Evolutionary conservation across 2,113 vertebrate species (phyloP), one percentile per base, ranked within the genome.

Genomic region (Heterocephalus glaber): DNA sequence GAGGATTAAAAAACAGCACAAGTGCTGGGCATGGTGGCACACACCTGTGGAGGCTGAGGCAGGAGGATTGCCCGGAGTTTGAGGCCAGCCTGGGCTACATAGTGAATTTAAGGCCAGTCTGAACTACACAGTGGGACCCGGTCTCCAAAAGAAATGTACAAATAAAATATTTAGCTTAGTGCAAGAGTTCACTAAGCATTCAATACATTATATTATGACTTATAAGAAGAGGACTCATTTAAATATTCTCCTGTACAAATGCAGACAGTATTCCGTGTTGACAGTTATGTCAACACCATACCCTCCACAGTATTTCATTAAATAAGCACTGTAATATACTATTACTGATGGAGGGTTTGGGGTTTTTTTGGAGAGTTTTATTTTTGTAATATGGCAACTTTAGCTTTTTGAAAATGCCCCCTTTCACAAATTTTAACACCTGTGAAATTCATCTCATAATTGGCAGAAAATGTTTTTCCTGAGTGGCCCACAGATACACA

Each of bases 371-470:
- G 17, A 33, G 28, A 49, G 2, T 49, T 47, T 65, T 47, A 5
- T 22, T 35, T 58, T 20, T 5, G 4, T 77, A 82, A 76, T 10
- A 47, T 11, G 17, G 77, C 70, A 89, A 94, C 68, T 82, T 35
- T 63, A 81, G 22, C 28, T n/a, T 92, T 41, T 86, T 6, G 12
- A 96, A 90, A 76, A 83, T 87, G 66, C 3, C 44, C 47, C 24
- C 49, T n/a, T 84, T 87, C 33, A 95, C 3, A 89, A 10, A 60
- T 82, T 92, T 74, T 92, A 89, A 30, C 26, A 70, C 68, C 56
- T 61, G 47, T 86, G 72, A 95, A 94, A 74, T 60, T 4, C 47
- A 91, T 85, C 49, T 65, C 58, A 88, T 12, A 88, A 82, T 68
- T 82, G 11, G 56, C 54, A 92, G n/a, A 61, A 44, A 90, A 56